Evolutionary conservation across 2,113 vertebrate species (phyloP).

Genomic region (Notothenia coriiceps): DNA sequence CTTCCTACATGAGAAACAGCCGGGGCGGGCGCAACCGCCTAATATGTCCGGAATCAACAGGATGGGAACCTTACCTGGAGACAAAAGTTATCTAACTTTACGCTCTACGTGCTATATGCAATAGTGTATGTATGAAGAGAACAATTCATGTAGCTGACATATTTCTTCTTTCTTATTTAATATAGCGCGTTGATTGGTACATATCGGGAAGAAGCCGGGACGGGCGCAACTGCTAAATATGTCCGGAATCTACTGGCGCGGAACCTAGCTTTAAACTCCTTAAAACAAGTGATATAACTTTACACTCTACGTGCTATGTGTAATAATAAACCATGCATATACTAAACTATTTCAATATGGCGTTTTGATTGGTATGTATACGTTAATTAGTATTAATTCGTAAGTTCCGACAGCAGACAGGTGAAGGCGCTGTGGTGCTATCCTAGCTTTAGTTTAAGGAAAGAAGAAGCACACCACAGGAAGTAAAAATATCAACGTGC

Average conservation of each 20-base stretch:
- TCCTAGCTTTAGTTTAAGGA: neutral
- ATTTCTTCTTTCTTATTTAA: too few species aligned
- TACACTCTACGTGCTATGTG: too few species aligned
- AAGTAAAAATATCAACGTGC: constrained; percentile 55
- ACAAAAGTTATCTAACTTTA: accelerated
- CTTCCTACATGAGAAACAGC: constrained; percentile 23
- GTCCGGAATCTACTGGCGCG: too few species aligned
- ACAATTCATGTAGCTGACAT: too few species aligned
- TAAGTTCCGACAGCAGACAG: neutral
- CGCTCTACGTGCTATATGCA: neutral
- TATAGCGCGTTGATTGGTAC: neutral
- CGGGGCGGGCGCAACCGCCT: constrained; percentile 36
- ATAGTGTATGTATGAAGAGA: too few species aligned
- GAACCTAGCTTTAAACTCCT: too few species aligned
- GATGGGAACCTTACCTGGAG: constrained; percentile 17
- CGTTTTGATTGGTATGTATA: too few species aligned
- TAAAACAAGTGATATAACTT: too few species aligned
- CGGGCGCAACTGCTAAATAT: neutral
- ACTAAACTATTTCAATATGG: too few species aligned
- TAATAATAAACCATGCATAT: too few species aligned
- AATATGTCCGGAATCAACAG: constrained; percentile 46
- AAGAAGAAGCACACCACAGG: constrained; percentile 41
- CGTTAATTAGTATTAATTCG: too few species aligned
- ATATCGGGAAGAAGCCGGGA: too few species aligned
- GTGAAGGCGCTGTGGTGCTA: constrained; percentile 37